phyloP scores from a whole-genome alignment of 2,797 vertebrate species.

The Chloroceryle amazona region DNA sequence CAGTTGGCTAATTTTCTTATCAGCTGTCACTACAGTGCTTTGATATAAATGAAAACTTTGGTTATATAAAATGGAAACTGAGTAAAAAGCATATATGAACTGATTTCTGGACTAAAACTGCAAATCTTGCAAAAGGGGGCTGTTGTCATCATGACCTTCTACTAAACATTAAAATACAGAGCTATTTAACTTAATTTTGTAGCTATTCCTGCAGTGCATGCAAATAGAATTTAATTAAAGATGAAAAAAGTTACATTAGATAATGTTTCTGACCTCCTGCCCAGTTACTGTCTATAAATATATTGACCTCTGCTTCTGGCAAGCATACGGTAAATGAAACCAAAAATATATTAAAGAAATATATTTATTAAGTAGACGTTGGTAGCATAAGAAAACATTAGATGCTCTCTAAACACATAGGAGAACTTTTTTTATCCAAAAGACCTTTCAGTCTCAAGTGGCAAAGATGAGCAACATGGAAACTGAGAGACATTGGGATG shows the following conservation, averaged over 20 bases:
- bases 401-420: background rate
- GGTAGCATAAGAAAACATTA: background rate
- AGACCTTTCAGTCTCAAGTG: background rate
- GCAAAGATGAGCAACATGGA: background rate
- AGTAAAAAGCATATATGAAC: background rate
- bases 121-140: slow-evolving; percentile 14
- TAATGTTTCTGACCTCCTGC: slow-evolving; percentile 65
- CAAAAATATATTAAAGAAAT: slow-evolving; percentile 31
- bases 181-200: slow-evolving; percentile 73
- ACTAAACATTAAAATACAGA: slow-evolving; percentile 61
- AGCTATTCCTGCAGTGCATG: slow-evolving; percentile 59
- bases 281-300: slow-evolving; percentile 70
- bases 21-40: background rate
- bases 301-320: slow-evolving; percentile 59
- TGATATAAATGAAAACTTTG: slow-evolving; percentile 24
- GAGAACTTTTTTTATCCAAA: background rate
- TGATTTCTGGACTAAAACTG: slow-evolving; percentile 14
- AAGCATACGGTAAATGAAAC: slow-evolving; percentile 59
- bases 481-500: background rate
- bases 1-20: slow-evolving; percentile 26
- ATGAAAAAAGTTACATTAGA: slow-evolving; percentile 66
- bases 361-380: background rate
- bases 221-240: slow-evolving; percentile 78
- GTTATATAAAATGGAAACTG: background rate
- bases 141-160: slow-evolving; percentile 59